A percentile compares a stretch with the other conserved stretches of the same genome.
These are phyloP conservation scores for Cyprinodon diabolis DNA, from an alignment of 2,797 vertebrate genomes.

Conservation along the genomic window DNA sequence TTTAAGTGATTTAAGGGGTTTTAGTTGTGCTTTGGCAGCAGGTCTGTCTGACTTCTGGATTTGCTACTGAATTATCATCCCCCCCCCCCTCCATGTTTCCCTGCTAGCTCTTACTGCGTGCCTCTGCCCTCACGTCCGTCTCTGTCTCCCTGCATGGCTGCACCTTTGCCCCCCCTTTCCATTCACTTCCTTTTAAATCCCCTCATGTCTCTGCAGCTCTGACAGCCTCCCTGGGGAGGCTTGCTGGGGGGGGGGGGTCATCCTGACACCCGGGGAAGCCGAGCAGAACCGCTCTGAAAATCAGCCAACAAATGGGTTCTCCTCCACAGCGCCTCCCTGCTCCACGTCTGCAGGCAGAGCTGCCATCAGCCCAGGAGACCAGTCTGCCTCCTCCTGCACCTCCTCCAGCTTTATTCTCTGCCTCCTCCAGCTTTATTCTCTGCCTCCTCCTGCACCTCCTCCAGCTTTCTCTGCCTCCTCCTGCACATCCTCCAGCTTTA, in stretches of 20 bases:
- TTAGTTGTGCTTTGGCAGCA: conserved; percentile 12
- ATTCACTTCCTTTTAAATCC: conserved; percentile 42
- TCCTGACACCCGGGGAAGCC: conserved; percentile 62
- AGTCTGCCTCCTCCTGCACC: conserved; percentile 5
- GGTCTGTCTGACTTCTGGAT: conserved; percentile 30
- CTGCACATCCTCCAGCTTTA: too few relatives aligned
- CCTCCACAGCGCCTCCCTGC: conserved; percentile 19
- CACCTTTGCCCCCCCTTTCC: conserved; percentile 41
- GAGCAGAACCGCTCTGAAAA: conserved; percentile 63
- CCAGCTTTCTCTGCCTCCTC: too few relatives aligned
- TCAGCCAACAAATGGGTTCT: conserved; percentile 50
- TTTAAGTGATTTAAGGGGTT: conserved; percentile 7
- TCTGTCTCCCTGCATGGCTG: conserved; percentile 52
- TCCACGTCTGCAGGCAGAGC: not conserved
- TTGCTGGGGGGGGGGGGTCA: conserved; percentile 11
- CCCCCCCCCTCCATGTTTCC: not conserved
- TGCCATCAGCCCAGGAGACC: not conserved
- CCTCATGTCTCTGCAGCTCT: conserved; percentile 41
- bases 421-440: not conserved
- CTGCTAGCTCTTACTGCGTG: conserved; percentile 3
- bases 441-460: too few relatives aligned
- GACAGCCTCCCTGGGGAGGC: conserved; percentile 40
- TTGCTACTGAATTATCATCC: conserved; percentile 10
- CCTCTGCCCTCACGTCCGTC: conserved; percentile 26
- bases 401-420: not conserved